Conservation (phyloP, 2,888 invertebrate genomes). For the Clistopyga incitator region DNA sequence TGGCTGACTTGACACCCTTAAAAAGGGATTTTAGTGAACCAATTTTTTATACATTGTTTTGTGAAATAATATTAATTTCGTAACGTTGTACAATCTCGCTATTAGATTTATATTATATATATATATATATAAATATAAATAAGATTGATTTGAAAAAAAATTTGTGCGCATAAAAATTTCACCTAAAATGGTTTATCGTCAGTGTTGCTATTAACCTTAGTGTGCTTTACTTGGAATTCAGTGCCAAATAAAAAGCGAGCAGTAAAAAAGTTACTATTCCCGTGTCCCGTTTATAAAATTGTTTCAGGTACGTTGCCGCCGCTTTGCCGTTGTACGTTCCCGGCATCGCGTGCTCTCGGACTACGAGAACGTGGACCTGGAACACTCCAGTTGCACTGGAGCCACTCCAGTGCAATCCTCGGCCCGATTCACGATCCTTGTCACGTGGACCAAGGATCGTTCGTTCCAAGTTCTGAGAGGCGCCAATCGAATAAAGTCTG, state of each 20-base stretch:
- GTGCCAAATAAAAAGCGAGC: constrained; percentile 4
- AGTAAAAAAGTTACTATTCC: constrained; percentile 46
- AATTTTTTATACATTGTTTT: too few relatives aligned
- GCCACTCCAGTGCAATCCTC: not conserved
- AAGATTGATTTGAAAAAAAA: too few relatives aligned
- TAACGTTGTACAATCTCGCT: not conserved
- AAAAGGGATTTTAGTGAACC: too few relatives aligned
- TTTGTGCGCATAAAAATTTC: not conserved
- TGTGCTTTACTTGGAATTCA: not conserved
- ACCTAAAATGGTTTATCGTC: not conserved
- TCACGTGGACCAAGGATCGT: constrained; percentile 69
- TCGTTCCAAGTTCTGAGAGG: constrained; percentile 69
- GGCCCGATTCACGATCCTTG: constrained; percentile 62
- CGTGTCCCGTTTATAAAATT: constrained; percentile 57
- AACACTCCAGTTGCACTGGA: constrained; percentile 24
- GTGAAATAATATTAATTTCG: not conserved
- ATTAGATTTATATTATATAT: not conserved
- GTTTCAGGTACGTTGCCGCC: constrained; percentile 62
- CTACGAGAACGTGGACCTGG: constrained; percentile 44
- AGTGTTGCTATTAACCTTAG: not conserved
- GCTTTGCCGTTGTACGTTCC: constrained; percentile 55
- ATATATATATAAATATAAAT: too few relatives aligned
- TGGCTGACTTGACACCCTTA: too few relatives aligned
- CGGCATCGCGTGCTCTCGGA: constrained; percentile 47
- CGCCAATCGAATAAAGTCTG: constrained; percentile 70